Evolutionary conservation across 2,888 invertebrate species (phyloP).

Genomic region (Herminia tarsipennalis): DNA sequence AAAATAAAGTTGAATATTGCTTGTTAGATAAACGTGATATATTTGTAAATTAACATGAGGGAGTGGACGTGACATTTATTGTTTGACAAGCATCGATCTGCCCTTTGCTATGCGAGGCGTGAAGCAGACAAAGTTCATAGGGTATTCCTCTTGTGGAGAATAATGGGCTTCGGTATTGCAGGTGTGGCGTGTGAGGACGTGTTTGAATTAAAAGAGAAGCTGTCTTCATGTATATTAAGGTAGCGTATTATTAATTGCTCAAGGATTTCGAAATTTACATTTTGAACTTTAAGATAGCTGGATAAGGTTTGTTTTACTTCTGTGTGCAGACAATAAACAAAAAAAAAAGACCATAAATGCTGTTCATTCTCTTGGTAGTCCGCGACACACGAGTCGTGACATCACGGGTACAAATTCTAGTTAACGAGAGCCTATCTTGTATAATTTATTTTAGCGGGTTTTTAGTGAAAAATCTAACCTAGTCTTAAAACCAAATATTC

Average conservation of each 20-base stretch:
- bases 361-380: no score
- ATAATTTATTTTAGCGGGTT: no score
- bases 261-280: not conserved
- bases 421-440: no score
- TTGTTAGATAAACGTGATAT: slow-evolving; percentile 17
- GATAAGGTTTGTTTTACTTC: not conserved
- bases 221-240: slow-evolving; percentile 26
- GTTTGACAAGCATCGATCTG: slow-evolving; percentile 86
- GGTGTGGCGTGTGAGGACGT: slow-evolving; percentile 45
- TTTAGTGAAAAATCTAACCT: no score
- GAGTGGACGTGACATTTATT: slow-evolving; percentile 86
- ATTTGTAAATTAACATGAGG: slow-evolving; percentile 70
- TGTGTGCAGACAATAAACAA: not conserved
- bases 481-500: no score
- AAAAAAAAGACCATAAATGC: no score
- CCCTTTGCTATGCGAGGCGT: slow-evolving; percentile 82
- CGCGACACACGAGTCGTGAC: no score
- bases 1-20: slow-evolving; percentile 40
- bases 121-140: slow-evolving; percentile 73
- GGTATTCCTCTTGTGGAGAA: slow-evolving; percentile 45
- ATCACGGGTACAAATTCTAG: no score
- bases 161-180: slow-evolving; percentile 43
- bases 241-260: slow-evolving; percentile 1
- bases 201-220: slow-evolving; percentile 40
- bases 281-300: not conserved